phyloP scores from a whole-genome alignment of 2,113 vertebrate genomes.

The Lontra canadensis region DNA sequence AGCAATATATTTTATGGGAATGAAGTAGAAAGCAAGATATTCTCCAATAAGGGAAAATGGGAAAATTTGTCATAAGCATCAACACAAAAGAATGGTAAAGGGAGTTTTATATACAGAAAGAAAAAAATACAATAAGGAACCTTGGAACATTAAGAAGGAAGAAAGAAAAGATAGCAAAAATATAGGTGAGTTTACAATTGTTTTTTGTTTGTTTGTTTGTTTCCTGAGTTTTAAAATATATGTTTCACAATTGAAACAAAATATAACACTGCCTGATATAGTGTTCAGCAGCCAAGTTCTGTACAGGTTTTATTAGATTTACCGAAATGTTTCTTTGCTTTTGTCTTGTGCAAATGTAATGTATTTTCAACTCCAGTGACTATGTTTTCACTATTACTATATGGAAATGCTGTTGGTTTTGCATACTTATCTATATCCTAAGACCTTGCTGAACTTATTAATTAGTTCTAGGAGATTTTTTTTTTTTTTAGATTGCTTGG shows the following conservation, averaged over 20 bases:
- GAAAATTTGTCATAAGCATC: not conserved
- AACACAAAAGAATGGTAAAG: not conserved
- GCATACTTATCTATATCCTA: not conserved
- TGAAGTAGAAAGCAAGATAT: not conserved
- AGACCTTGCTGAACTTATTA: not conserved
- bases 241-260: not conserved
- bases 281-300: not conserved
- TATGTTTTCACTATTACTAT: not conserved
- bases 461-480: not conserved
- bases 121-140: not conserved
- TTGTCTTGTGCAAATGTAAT: not conserved
- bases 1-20: not conserved
- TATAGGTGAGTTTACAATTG: not conserved
- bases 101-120: not conserved
- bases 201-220: not conserved
- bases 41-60: not conserved
- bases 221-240: not conserved
- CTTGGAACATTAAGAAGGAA: not conserved
- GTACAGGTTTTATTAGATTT: not conserved
- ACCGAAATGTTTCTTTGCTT: not conserved
- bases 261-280: not conserved
- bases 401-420: not conserved
- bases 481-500: not conserved
- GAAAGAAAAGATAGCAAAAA: not conserved
- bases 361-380: not conserved